Evolutionary conservation across 1,140 invertebrate species (phyloP).

Genomic region (Caenorhabditis inopinata): DNA sequence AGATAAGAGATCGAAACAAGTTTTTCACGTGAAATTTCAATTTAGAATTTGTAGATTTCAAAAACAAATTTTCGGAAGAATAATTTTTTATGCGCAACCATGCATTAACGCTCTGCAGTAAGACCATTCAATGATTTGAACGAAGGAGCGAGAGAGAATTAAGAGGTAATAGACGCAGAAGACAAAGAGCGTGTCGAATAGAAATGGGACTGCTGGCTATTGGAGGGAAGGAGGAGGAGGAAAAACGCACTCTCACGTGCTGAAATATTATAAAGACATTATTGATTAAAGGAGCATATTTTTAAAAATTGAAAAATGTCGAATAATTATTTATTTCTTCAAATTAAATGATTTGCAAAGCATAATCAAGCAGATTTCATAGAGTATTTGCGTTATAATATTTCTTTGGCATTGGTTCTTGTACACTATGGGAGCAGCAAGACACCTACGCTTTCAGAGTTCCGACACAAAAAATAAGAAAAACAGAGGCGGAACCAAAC

Average conservation of each 20-base stretch:
- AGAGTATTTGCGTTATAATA: no score
- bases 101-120: not conserved
- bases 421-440: no score
- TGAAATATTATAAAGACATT: not conserved
- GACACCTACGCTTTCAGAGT: no score
- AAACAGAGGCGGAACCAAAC: no score
- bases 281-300: not conserved
- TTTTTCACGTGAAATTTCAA: constrained; percentile 5
- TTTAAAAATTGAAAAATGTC: not conserved
- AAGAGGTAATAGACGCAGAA: not conserved
- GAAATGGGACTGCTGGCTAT: not conserved
- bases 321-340: no score
- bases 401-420: no score
- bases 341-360: no score
- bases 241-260: constrained; percentile 29
- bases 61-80: not conserved
- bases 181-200: constrained; percentile 15
- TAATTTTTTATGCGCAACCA: not conserved
- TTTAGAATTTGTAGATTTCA: no score
- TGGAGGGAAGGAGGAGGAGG: not conserved
- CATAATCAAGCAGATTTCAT: no score
- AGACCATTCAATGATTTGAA: not conserved
- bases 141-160: not conserved
- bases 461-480: no score
- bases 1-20: constrained; percentile 12